Evolutionary conservation across 2,113 vertebrate genomes (phyloP).

Genomic region (Oreochromis aureus): DNA sequence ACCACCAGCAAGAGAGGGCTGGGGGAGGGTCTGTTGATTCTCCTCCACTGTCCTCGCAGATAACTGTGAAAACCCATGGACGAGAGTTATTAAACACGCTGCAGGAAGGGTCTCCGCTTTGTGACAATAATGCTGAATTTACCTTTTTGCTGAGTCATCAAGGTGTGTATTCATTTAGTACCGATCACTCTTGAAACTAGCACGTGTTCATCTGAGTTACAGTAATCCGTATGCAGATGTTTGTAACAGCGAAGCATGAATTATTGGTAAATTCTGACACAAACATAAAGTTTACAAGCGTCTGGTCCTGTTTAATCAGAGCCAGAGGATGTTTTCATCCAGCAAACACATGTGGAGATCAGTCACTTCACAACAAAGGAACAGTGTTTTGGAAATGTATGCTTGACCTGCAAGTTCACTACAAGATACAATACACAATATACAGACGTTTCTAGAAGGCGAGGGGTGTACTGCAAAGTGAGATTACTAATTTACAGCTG

Average conservation of each 20-base stretch:
- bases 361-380: neutral
- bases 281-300: neutral
- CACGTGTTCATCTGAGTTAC: neutral
- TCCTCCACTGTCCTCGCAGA: conserved; percentile 42
- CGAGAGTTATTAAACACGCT: conserved; percentile 61
- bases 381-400: neutral
- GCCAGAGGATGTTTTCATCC: neutral
- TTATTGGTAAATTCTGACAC: neutral
- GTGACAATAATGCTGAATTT: neutral
- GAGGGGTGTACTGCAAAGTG: neutral
- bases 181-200: neutral
- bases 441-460: neutral
- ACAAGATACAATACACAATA: neutral
- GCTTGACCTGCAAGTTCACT: neutral
- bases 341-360: neutral
- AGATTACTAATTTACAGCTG: neutral
- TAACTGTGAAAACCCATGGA: conserved; percentile 54
- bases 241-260: neutral
- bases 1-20: neutral
- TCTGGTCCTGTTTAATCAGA: neutral
- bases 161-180: neutral
- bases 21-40: conserved; percentile 29
- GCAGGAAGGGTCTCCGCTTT: conserved; percentile 54
- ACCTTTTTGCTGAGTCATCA: neutral
- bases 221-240: neutral